Base-by-base conservation (phyloP, 2,113 vertebrate genomes). In the Dissostichus mawsoni region DNA sequence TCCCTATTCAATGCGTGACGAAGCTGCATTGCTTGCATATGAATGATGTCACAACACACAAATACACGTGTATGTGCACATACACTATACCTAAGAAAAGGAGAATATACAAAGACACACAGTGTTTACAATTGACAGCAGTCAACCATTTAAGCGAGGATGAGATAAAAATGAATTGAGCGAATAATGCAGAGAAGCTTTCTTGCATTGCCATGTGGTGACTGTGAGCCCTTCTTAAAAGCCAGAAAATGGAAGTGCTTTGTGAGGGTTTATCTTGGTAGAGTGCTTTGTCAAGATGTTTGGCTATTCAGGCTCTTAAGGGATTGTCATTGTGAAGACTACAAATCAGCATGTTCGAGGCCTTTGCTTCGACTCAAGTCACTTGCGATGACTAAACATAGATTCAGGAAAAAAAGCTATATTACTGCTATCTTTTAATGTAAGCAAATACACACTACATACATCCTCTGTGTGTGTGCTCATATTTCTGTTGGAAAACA, bases 271-370 rank as follows among this genome's bases (percentile, higher is more conserved):
- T 82, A 75, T 69, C 52, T 57, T 53, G 44, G 74, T 81, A 68
- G 53, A 83, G 66, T 58, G 53, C 70, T 84, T 80, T 85, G 82
- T 86, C 33, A 73, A 85, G 61, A 84, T 71, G 78, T 77, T 87
- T 79, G 69, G 69, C 68, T 82, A 74, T 57, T 83, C 61, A 11
- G 56, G 29, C 76, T 85, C 74, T 68, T 67, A 77, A 72, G 57
- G 68, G 76, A 87, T 76, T 77, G 64, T 69, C 53, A 77, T 78
- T 88, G 71, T 82, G 69, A 74, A 44, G 73, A 79, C 53, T 58
- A 65, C 69, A 82, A 82, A 81, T 71, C 67, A 68, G 76, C 69
- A 68, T 57, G 58, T 76, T 76, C 63, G 62, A 61, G 65, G 53
- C 47, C 52, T 64, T 71, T 23, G 48, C 33, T 41, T 85, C 56